These are phyloP conservation scores for Homarus gammarus DNA, from an alignment of 2,888 invertebrate species.

Conservation along the genomic window DNA sequence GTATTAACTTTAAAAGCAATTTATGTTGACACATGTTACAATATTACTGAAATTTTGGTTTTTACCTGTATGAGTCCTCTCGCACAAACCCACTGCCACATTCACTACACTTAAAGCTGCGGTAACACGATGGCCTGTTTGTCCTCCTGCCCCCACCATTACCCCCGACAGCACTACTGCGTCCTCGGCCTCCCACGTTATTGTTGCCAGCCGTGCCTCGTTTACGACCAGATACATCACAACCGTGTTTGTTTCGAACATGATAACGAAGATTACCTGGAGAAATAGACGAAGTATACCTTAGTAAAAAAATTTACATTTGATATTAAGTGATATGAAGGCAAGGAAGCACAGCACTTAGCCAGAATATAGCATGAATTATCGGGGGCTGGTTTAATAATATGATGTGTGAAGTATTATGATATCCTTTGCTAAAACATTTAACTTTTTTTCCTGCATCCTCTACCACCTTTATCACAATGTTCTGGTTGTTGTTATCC, in stretches of 20 bases:
- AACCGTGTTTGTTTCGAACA: slow-evolving; percentile 66
- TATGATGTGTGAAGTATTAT: no score
- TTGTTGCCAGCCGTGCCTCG: slow-evolving; percentile 1
- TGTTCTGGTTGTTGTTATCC: no score
- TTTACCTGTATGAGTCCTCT: slow-evolving; percentile 69
- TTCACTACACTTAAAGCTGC: slow-evolving; percentile 63
- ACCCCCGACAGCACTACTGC: slow-evolving; percentile 6
- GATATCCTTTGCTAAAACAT: no score
- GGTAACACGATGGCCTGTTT: slow-evolving; percentile 49
- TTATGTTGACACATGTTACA: background rate
- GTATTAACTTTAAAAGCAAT: background rate
- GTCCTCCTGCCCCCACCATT: slow-evolving; percentile 37
- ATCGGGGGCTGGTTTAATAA: no score
- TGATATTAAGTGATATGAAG: no score
- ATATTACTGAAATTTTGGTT: no score
- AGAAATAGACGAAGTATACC: no score
- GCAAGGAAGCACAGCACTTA: no score
- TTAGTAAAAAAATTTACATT: no score
- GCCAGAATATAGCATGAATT: no score
- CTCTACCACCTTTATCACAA: no score
- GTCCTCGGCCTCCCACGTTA: background rate
- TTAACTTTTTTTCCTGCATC: no score
- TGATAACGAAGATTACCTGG: slow-evolving; percentile 63
- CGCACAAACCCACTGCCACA: slow-evolving; percentile 71
- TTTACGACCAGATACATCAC: slow-evolving; percentile 49